Evolutionary conservation across 35 echinoderm and acorn worm species (phyloP), one percentile per base, ranked within the genome.

Genomic region (Acanthaster planci): DNA sequence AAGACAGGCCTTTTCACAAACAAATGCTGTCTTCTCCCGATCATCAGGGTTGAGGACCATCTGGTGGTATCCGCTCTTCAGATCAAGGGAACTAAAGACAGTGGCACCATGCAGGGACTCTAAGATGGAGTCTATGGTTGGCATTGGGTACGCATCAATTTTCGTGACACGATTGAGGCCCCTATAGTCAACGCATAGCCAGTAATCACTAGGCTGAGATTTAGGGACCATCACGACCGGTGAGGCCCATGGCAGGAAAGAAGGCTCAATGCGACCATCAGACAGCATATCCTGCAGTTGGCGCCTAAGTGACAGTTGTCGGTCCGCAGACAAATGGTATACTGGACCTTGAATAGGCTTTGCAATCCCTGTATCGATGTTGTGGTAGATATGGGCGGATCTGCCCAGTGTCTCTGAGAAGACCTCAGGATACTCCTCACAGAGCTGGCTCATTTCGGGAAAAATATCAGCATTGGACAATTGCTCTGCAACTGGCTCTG

Each of bases 151-250:
- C 18, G 83, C 84, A 76, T 91, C 83, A 60, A 52, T 60, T 79
- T 91, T 91, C 18, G 89, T 86, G 38, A 51, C 51, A 58, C 68
- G 30, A 47, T 91, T 91, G 17, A 92, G 30, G 19, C 59, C 55
- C 5, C 85, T 51, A 56, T 87, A 91, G 40, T 91, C 89, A 19
- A 91, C 50, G 60, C 89, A 91, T n/a, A 87, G 60, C 82, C 90
- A 17, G 29, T 59, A 80, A 4, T 39, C 75, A 5, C 84, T 77
- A 23, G 26, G 56, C n/a, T 76, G 55, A 26, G 59, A n/a, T 54
- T 91, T 91, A 50, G 83, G 83, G 30, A 91, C 89, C 55, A 91
- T 80, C 18, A 86, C 84, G 21, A 91, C 84, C 16, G 89, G 89
- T 22, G 83, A 86, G 10, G 84, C 47, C 89, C 89, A 91, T 29